Base-by-base conservation (phyloP, 1,140 invertebrate species). In the Scaptomyza pallida region DNA sequence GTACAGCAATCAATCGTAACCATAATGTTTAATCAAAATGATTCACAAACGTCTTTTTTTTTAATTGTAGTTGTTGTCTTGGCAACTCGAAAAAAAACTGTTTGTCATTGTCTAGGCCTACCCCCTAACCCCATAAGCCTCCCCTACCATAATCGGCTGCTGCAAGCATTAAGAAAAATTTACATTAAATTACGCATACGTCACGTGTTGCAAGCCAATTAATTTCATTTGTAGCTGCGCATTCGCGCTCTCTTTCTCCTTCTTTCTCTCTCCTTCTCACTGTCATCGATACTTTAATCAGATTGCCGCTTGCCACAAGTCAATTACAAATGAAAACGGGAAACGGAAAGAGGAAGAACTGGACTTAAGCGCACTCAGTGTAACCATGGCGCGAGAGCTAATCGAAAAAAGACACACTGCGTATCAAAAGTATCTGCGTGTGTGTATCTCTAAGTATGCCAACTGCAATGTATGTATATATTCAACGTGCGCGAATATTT, bases 181-280 rank as follows among this genome's bases (percentile, higher is more conserved):
- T 56, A 17, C 44, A 64, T 51, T 15, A 72, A 48, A 86, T 76
- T 86, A 69, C 77, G 81, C 72, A 86, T 83, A 86, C 76, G 80
- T 83, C 80, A 83, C 80, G 81, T 83, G 81, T 86, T 63, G 52
- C 72, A 73, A 47, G 75, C 81, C 76, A 78, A 86, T 86, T 83
- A 80, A 64, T 54, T 55, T 30, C 6, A 30, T 30, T 33, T 50
- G 15, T 23, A 30, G 35, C 44, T 33, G 30, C 17, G 45, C 52
- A 43, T 19, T 40, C 33, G 56, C 77, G 57, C 62, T 16, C 8
- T 12, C 23, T 23, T n/a, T n/a, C n/a, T n/a, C n/a, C n/a, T n/a
- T n/a, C n/a, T n/a, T n/a, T n/a, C n/a, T 21, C 4, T 21, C 4
- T 21, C 4, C 19, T 21, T 4, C 4, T 21, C n/a, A 10, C 62